Conservation (phyloP, 2,113 vertebrate species). For the Dascyllus trimaculatus region DNA sequence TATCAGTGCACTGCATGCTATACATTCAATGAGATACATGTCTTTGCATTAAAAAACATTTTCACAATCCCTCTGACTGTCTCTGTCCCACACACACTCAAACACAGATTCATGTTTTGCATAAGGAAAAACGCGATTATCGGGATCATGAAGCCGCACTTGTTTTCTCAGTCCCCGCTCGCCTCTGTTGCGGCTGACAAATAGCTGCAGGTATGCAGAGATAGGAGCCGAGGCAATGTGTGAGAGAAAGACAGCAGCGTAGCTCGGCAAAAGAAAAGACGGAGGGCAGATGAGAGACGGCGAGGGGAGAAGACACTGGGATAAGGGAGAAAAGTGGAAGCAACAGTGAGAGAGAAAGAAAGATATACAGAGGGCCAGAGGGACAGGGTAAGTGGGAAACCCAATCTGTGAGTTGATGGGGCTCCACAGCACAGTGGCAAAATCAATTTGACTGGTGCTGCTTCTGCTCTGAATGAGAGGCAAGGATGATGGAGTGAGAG, state of each 20-base stretch:
- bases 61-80: not conserved
- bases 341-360: constrained; percentile 32
- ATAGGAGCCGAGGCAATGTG: constrained; percentile 3
- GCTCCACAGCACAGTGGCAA: constrained; percentile 77
- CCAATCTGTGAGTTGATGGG: constrained; percentile 79
- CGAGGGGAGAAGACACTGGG: constrained; percentile 5
- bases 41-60: constrained; percentile 25
- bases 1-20: too few species aligned
- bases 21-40: constrained; percentile 8
- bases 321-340: constrained; percentile 34
- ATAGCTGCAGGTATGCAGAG: constrained; percentile 20
- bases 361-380: constrained; percentile 56
- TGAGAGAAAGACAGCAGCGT: not conserved
- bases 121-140: constrained; percentile 8
- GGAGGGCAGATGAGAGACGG: constrained; percentile 30
- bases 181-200: constrained; percentile 40
- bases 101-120: not conserved
- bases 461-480: constrained; percentile 73
- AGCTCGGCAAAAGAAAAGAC: not conserved
- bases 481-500: constrained; percentile 66
- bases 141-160: constrained; percentile 30
- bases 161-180: constrained; percentile 13
- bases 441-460: constrained; percentile 82
- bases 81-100: not conserved
- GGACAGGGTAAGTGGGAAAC: constrained; percentile 72